phyloP scores from a whole-genome alignment of 2,797 vertebrate genomes.

The Enteromius trimaculatus region DNA sequence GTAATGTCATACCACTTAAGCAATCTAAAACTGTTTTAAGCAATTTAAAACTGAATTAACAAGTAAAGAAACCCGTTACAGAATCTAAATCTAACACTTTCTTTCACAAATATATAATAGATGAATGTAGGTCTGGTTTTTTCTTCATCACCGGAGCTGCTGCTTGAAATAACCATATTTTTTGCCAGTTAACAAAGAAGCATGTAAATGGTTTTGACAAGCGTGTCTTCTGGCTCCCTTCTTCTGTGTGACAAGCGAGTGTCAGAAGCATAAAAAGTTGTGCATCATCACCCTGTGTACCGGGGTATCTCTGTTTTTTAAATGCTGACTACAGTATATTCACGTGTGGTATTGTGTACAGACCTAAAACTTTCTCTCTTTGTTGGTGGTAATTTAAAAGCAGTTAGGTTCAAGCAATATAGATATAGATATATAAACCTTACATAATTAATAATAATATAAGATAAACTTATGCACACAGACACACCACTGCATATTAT shows the following conservation, averaged over 20 bases:
- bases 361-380: neutral
- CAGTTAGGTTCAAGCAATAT: neutral
- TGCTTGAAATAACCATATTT: no score
- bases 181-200: no score
- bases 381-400: neutral
- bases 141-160: no score
- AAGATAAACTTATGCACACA: neutral
- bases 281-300: no score
- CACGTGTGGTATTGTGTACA: no score
- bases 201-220: no score
- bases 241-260: no score
- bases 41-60: neutral
- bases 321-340: no score
- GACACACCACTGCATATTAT: neutral
- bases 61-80: neutral
- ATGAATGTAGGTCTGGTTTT: no score
- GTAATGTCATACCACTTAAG: neutral
- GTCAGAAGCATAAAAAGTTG: no score
- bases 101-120: neutral
- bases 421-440: neutral
- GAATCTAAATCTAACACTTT: neutral
- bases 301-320: no score
- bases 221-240: no score
- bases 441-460: conserved; percentile 3
- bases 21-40: neutral